Percentiles rank a stretch among this genome's conserved stretches.
Evolutionary conservation across 2,797 vertebrate genomes (phyloP).

Genomic region (Prunella strophiata): DNA sequence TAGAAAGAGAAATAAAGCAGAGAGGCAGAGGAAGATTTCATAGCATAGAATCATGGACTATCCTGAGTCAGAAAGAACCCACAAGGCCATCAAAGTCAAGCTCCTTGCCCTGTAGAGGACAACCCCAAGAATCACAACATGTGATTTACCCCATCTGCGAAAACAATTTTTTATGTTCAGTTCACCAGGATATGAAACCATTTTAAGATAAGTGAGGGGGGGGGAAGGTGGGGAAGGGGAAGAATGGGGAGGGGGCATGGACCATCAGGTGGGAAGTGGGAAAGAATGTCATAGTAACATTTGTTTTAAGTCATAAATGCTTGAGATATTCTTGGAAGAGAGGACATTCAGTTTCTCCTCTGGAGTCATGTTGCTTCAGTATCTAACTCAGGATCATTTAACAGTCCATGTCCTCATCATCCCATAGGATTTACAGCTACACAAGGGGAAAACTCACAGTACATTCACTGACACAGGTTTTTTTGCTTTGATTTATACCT

Average conservation of each 20-base stretch:
- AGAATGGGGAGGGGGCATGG: background rate
- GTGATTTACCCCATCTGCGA: background rate
- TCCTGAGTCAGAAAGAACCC: background rate
- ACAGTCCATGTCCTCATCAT: background rate
- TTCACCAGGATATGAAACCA: background rate
- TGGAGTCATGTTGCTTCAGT: background rate
- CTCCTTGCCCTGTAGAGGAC: background rate
- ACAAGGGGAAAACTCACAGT: background rate
- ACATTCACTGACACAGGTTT: background rate
- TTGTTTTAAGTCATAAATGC: background rate
- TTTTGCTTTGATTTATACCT: background rate
- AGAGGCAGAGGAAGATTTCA: background rate
- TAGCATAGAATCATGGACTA: background rate
- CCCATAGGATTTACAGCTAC: background rate
- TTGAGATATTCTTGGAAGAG: background rate
- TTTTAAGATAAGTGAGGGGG: background rate
- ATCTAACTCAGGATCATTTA: background rate
- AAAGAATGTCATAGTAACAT: background rate
- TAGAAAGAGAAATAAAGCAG: background rate
- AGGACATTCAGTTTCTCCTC: background rate
- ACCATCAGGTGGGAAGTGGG: rapidly evolving
- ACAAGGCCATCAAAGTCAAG: background rate
- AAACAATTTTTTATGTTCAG: background rate
- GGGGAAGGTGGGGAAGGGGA: rapidly evolving
- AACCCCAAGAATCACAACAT: background rate